phyloP scores from a whole-genome alignment of 2,797 vertebrate species.

The Numenius phaeopus region DNA sequence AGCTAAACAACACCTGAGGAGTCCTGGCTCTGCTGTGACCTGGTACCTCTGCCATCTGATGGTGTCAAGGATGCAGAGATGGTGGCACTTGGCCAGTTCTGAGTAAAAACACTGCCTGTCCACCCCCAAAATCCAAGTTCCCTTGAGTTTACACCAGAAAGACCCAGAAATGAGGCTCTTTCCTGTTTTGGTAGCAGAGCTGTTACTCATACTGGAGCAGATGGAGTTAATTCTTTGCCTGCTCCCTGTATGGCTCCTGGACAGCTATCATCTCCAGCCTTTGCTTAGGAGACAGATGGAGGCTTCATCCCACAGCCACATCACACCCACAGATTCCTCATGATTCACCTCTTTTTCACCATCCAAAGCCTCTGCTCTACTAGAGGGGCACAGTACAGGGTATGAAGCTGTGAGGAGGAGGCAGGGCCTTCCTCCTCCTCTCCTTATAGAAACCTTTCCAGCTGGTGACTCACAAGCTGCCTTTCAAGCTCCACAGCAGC shows the following conservation, averaged over 20 bases:
- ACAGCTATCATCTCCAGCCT: background rate
- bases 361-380: background rate
- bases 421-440: background rate
- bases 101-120: background rate
- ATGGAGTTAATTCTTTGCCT: background rate
- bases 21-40: background rate
- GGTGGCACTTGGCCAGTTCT: background rate
- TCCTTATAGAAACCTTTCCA: background rate
- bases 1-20: background rate
- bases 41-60: background rate
- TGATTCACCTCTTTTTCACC: slow-evolving; percentile 49
- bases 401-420: background rate
- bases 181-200: background rate
- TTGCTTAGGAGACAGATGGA: slow-evolving; percentile 38
- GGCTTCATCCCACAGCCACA: slow-evolving; percentile 37
- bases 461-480: slow-evolving; percentile 22
- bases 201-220: background rate
- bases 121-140: background rate
- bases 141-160: background rate
- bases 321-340: slow-evolving; percentile 23
- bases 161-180: background rate
- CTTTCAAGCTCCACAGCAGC: background rate
- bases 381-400: background rate
- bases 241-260: slow-evolving; percentile 10
- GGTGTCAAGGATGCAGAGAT: background rate